Base-by-base conservation (phyloP, 2,797 vertebrate genomes). In the Malurus leucopterus region DNA sequence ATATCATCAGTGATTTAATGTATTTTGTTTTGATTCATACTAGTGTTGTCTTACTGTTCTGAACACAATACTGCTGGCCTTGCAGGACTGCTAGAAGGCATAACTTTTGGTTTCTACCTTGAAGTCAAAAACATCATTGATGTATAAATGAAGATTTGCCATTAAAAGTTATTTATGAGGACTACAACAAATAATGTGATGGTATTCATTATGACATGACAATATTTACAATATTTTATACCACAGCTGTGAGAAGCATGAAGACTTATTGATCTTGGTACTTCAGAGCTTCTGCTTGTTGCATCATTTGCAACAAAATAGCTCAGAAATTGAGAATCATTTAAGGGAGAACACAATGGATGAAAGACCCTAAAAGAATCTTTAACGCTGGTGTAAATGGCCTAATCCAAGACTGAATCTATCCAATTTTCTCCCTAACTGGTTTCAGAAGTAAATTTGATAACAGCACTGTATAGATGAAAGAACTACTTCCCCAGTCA, bases 191-290 rank as follows among this genome's bases (percentile, higher is more conserved):
- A 62, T 63, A 23, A 59, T 47, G 15, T 71, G 8, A 40, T 44
- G 6, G 2, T 49, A 40, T 55, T 88, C 13, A 51, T 57, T 76
- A 19, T 18, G 53, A 47, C 5, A 61, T 32, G 8, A 18, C 17
- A 26, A 13, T 64, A 61, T 41, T 68, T 75, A 20, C 18, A n/a
- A 1, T 41, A 38, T 76, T 84, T 58, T 83, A 19, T 40, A 19
- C 6, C 0, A 1, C 13, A 43, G 11, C 17, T 4, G 1, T 19
- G 43, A 75, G 38, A 67, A 58, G 18, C 20, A 6, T 8, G 3
- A 49, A 5, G 20, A 15, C 1, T 24, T 67, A 8, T 4, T 53
- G 15, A 63, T 71, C 18, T 22, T 30, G 29, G 6, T 51, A 23
- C 11, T 79, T 89, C 63, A 77, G 21, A 76, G 23, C 11, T 65